Conservation (phyloP, 1,140 invertebrate genomes). For the Eueides isabella region DNA sequence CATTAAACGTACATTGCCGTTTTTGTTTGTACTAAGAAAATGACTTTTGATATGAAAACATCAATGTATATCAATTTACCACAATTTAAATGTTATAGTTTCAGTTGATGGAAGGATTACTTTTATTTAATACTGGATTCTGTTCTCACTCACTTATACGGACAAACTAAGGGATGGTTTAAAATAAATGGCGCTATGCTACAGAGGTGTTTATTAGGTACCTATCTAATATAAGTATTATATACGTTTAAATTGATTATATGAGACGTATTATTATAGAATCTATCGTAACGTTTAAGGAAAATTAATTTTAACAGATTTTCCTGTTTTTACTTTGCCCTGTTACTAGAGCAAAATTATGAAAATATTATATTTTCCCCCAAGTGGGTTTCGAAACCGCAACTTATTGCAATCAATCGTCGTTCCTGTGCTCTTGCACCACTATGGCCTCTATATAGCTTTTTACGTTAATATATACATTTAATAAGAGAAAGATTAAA, state of each 20-base stretch:
- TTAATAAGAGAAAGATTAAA: too few relatives aligned
- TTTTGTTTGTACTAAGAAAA: not conserved
- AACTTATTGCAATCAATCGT: too few relatives aligned
- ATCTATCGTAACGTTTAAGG: too few relatives aligned
- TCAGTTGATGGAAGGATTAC: not conserved
- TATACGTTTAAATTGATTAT: not conserved
- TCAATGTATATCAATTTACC: not conserved
- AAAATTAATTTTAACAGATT: too few relatives aligned
- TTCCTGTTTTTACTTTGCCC: too few relatives aligned
- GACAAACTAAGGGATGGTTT: constrained; percentile 3
- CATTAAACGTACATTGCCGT: not conserved
- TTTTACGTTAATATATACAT: too few relatives aligned
- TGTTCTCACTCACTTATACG: constrained; percentile 10
- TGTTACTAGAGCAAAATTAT: too few relatives aligned
- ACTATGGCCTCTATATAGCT: too few relatives aligned
- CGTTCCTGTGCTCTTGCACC: too few relatives aligned
- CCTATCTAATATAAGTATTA: not conserved
- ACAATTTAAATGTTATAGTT: not conserved
- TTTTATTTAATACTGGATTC: not conserved
- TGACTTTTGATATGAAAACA: not conserved
- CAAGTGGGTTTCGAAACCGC: too few relatives aligned
- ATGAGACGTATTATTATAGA: not conserved
- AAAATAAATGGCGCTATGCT: not conserved
- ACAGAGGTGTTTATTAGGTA: not conserved
- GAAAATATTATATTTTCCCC: too few relatives aligned